These are phyloP conservation scores for Gymnarchus niloticus DNA, from an alignment of 2,113 vertebrate genomes.

Conservation along the genomic window DNA sequence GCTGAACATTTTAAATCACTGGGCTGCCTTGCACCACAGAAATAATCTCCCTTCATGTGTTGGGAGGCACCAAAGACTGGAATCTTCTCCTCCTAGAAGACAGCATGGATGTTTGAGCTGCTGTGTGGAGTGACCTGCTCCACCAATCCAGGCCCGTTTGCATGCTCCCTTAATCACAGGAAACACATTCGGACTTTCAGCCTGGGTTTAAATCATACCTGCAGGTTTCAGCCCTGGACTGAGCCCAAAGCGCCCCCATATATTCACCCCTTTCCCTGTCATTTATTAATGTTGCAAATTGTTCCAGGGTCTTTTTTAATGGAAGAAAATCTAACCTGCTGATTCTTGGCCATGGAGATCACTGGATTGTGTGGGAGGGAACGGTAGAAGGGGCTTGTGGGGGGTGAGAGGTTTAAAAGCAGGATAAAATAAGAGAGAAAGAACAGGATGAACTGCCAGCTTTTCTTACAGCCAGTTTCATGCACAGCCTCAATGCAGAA, in stretches of 20 bases:
- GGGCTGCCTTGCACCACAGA: neutral
- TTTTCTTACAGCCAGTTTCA: neutral
- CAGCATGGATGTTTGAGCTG: neutral
- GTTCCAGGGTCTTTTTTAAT: conserved; percentile 24
- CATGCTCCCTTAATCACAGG: conserved; percentile 27
- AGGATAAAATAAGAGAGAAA: neutral
- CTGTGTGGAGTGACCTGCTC: neutral
- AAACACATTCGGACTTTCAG: conserved; percentile 30
- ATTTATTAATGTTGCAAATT: conserved; percentile 38
- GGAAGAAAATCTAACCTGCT: conserved; percentile 28
- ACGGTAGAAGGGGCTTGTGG: neutral
- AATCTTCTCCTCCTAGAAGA: neutral
- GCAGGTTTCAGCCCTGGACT: conserved; percentile 14
- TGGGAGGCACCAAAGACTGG: neutral
- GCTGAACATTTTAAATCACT: conserved; percentile 39
- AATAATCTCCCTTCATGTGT: neutral
- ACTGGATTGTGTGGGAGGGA: neutral
- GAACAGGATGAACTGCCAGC: neutral
- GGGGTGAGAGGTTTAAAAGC: neutral
- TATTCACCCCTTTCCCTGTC: conserved; percentile 18
- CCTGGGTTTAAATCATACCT: conserved; percentile 29
- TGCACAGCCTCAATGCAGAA: neutral
- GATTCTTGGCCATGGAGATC: conserved; percentile 15
- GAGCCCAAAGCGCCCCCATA: conserved; percentile 9
- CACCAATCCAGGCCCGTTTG: conserved; percentile 14